Evolutionary conservation across 1,140 invertebrate species (phyloP).

Genomic region (Protaetia brevitarsis): DNA sequence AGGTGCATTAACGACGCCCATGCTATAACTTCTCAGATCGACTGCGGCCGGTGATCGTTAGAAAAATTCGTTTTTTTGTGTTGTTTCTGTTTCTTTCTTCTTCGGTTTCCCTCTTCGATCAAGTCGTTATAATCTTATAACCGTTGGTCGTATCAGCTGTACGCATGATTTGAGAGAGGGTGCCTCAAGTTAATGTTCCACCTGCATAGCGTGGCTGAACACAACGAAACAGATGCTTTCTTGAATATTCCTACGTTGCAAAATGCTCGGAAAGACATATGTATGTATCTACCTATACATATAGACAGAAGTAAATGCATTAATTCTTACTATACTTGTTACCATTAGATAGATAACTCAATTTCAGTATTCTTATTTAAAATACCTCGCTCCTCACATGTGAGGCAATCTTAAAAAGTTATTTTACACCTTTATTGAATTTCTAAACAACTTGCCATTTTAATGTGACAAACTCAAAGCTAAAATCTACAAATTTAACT

Average conservation of each 20-base stretch:
- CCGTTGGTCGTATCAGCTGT: slow-evolving; percentile 12
- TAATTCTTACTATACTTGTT: too few relatives aligned
- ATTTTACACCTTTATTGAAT: too few relatives aligned
- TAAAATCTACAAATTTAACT: too few relatives aligned
- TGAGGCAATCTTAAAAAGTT: too few relatives aligned
- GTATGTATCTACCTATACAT: neutral
- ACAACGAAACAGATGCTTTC: slow-evolving; percentile 1
- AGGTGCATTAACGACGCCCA: slow-evolving; percentile 30
- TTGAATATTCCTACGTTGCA: neutral
- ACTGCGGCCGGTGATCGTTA: slow-evolving; percentile 14
- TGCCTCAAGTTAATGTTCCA: slow-evolving; percentile 11
- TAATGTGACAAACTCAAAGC: too few relatives aligned
- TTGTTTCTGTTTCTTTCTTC: slow-evolving; percentile 16
- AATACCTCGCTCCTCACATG: too few relatives aligned
- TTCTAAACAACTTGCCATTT: too few relatives aligned
- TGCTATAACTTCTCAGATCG: slow-evolving; percentile 15
- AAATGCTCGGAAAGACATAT: neutral
- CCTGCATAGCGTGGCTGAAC: neutral
- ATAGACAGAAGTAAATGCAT: neutral
- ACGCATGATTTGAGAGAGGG: slow-evolving; percentile 13
- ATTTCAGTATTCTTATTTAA: too few relatives aligned
- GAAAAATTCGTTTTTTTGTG: slow-evolving; percentile 14
- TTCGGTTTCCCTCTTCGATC: slow-evolving; percentile 13
- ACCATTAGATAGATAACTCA: too few relatives aligned
- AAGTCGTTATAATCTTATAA: slow-evolving; percentile 18